Evolutionary conservation across 1,140 invertebrate species (phyloP).

Genomic region (Drosophila mayri): DNA sequence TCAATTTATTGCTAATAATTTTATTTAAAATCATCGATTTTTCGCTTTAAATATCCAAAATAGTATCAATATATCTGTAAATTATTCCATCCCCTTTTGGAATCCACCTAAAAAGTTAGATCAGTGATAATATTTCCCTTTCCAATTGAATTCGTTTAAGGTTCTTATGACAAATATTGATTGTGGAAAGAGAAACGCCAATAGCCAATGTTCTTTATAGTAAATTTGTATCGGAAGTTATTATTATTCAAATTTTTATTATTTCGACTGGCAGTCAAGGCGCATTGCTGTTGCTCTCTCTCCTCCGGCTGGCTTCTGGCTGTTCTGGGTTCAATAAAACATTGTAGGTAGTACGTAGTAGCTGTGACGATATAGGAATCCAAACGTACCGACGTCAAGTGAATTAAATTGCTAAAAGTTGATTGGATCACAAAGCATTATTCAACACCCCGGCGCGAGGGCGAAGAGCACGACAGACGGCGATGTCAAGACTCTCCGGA

Average conservation of each 20-base stretch:
- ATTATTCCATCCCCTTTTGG: neutral
- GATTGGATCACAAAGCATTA: slow-evolving; percentile 83
- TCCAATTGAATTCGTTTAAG: slow-evolving; percentile 6
- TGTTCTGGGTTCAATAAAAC: slow-evolving; percentile 75
- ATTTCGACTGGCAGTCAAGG: slow-evolving; percentile 14
- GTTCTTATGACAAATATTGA: neutral
- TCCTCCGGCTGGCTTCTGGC: slow-evolving; percentile 4
- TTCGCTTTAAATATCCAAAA: neutral
- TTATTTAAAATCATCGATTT: neutral
- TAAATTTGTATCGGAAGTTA: slow-evolving; percentile 8
- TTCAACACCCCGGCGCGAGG: slow-evolving; percentile 63
- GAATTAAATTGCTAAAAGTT: slow-evolving; percentile 81
- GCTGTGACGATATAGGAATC: slow-evolving; percentile 46
- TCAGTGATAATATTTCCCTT: neutral
- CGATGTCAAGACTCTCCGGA: slow-evolving; percentile 58
- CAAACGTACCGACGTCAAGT: slow-evolving; percentile 65
- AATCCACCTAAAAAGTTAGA: neutral
- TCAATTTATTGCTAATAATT: no score
- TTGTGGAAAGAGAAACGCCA: neutral
- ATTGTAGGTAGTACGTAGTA: slow-evolving; percentile 50
- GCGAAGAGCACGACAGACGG: slow-evolving; percentile 35
- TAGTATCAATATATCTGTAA: neutral
- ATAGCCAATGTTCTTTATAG: neutral
- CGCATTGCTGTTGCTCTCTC: slow-evolving; percentile 15
- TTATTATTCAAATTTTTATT: slow-evolving; percentile 13